Base-by-base conservation (phyloP, 2,888 invertebrate genomes). In the Drosophila macrospina region DNA sequence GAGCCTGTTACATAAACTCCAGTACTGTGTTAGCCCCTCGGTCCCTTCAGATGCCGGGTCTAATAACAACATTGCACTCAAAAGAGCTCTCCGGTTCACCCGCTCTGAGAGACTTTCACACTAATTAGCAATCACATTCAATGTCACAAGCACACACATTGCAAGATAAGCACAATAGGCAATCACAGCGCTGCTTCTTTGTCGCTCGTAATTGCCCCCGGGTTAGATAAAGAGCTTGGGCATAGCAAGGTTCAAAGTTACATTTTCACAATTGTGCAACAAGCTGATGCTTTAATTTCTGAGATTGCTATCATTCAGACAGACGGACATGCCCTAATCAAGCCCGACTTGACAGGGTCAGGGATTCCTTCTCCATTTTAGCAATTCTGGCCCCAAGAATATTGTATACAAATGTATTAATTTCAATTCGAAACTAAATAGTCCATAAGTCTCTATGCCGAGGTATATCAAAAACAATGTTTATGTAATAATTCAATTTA, bases 111-210 rank as follows among this genome's bases (percentile, higher is more conserved):
- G 20, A 13, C 39, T 41, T 52, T 54, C n/a, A 41, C 20, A 30
- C 52, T 54, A 54, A 54, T 54, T 41, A 28, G 30, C 28, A 54
- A 54, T 41, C 52, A 32, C 30, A 32, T 41, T 28, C 16, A 54
- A 32, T 41, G 32, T n/a, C 10, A 15, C 13, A 37, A 26, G 41
- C 41, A 54, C 30, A 28, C 20, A 32, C 4, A 10, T 8, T 28
- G 20, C 41, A 52, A n/a, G 52, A 54, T 54, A 54, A 54, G 41
- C 52, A 41, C 37, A 39, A 54, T 30, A 20, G 52, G 52, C 52
- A 54, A 54, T 54, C 52, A 54, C 52, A 10, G 41, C 20, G 20
- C 16, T 52, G 39, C 39, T 30, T 28, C 52, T 54, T 30, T 39
- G 30, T 41, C 8, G 11, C 30, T 7, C 7, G 16, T 16, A 52